These are phyloP conservation scores for Hirudinaria manillensis DNA, from an alignment of 2,888 invertebrate species.

Conservation along the genomic window DNA sequence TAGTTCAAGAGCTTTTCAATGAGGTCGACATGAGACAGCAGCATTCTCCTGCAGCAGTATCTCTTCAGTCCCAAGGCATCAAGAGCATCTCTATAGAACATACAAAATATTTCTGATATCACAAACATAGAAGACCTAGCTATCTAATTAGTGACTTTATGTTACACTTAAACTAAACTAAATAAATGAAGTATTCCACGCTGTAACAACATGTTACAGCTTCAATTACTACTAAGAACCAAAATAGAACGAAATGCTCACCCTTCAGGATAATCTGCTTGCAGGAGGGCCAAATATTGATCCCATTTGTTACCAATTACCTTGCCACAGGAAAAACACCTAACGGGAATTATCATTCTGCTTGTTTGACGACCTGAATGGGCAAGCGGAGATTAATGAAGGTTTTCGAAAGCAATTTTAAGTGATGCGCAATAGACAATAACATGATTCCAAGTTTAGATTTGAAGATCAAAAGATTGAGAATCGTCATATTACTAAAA, in stretches of 20 bases:
- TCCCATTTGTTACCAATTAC: conserved; percentile 99
- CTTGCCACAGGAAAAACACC: conserved; percentile 98
- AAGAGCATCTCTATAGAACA: conserved; percentile 68
- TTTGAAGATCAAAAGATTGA: too few species aligned
- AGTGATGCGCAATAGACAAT: too few species aligned
- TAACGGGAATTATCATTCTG: conserved; percentile 91
- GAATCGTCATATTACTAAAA: too few species aligned
- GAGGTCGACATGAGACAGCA: conserved; percentile 96
- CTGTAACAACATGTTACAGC: not conserved
- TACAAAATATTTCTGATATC: not conserved
- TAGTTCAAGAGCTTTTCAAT: conserved; percentile 99
- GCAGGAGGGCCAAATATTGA: conserved; percentile 85
- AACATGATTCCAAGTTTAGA: too few species aligned
- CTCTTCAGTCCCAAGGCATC: conserved; percentile 83
- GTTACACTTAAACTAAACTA: too few species aligned
- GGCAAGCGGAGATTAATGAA: too few species aligned
- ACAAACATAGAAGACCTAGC: too few species aligned
- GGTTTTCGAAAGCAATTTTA: too few species aligned
- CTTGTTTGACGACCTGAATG: not conserved
- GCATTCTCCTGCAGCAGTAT: conserved; percentile 95
- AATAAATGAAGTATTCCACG: too few species aligned
- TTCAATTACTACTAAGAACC: not conserved
- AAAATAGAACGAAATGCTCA: not conserved
- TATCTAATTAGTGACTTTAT: too few species aligned
- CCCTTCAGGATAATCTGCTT: conserved; percentile 76